These are phyloP conservation scores for Sinodicranocentrus sp. DNA, from an alignment of 2,888 invertebrate genomes.

Conservation along the genomic window DNA sequence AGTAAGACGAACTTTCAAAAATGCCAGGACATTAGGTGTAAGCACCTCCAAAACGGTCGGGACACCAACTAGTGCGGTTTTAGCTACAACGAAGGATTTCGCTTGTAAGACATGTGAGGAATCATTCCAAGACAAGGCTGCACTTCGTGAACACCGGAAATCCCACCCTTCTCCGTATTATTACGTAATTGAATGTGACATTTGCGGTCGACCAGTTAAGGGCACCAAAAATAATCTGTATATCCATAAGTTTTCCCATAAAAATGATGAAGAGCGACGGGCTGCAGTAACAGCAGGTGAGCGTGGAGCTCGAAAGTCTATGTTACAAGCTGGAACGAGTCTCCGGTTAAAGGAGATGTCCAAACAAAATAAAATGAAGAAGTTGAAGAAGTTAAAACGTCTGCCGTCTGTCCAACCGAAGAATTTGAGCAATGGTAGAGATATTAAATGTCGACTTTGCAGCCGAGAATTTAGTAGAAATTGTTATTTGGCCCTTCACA, in stretches of 20 bases:
- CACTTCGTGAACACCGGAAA: not conserved
- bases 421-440: not conserved
- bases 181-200: constrained; percentile 14
- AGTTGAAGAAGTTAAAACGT: too few relatives aligned
- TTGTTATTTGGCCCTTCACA: constrained; percentile 11
- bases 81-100: not conserved
- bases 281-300: constrained; percentile 11
- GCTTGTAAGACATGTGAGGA: not conserved
- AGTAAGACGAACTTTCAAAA: too few relatives aligned
- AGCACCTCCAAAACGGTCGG: not conserved
- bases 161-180: not conserved
- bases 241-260: constrained; percentile 44
- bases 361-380: too few relatives aligned
- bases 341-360: too few relatives aligned
- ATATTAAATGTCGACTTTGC: constrained; percentile 1
- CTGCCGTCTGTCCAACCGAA: too few relatives aligned
- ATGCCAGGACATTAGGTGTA: too few relatives aligned
- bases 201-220: constrained; percentile 23
- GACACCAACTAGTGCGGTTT: too few relatives aligned
- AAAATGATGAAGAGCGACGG: constrained; percentile 45
- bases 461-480: not conserved
- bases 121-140: not conserved
- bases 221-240: constrained; percentile 4
- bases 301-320: constrained; percentile 12
- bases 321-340: too few relatives aligned